Percentiles rank a stretch among this genome's conserved stretches.
Conservation (phyloP, 2,113 vertebrate species). For the Neomonachus schauinslandi region DNA sequence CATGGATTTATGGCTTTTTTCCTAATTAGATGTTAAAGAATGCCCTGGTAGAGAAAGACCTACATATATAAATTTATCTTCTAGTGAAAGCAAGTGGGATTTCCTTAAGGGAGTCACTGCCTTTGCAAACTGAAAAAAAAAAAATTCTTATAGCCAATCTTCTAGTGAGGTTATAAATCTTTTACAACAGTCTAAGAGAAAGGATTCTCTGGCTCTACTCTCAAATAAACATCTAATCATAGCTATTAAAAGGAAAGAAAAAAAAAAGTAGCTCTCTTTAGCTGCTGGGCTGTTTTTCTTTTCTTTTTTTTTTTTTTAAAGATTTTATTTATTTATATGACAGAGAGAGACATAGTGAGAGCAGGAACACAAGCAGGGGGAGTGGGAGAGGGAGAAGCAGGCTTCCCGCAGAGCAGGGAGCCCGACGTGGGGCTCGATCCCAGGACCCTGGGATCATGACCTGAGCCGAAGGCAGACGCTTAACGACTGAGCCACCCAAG, state of each 20-base stretch:
- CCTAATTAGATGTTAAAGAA: background rate
- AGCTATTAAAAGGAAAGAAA: background rate
- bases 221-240: background rate
- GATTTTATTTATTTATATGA: no score
- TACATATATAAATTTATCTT: background rate
- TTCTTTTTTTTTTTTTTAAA: no score
- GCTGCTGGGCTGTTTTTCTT: background rate
- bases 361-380: no score
- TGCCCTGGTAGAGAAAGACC: background rate
- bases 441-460: no score
- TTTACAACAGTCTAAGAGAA: background rate
- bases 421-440: no score
- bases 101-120: background rate
- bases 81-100: background rate
- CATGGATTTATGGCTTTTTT: background rate
- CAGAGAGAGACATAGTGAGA: no score
- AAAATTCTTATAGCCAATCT: background rate
- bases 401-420: no score
- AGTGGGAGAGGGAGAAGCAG: no score
- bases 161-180: background rate
- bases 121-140: background rate
- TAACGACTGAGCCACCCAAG: no score
- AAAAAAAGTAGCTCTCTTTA: background rate
- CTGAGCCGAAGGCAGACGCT: no score
- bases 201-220: rapidly evolving